Base-by-base conservation (phyloP, 2,888 invertebrate species). In the Pimpla rufipes region DNA sequence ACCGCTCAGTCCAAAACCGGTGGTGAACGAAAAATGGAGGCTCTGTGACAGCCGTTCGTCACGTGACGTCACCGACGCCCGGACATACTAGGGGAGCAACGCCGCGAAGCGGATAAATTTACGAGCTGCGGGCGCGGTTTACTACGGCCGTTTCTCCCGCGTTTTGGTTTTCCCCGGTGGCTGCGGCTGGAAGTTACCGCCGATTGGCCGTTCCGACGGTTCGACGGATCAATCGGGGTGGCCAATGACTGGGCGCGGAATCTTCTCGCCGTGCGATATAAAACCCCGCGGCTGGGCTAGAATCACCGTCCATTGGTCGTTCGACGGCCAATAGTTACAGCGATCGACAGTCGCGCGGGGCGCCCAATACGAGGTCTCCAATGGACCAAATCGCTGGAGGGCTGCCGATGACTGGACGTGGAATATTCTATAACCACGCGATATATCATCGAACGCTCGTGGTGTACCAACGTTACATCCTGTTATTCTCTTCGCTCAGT, bases 51-150 rank as follows among this genome's bases (percentile, higher is more conserved):
- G 83, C 55, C 55, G 83, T 76, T 74, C 89, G 88, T 88, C 87
- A 88, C 85, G 88, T 89, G 90, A 90, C 92, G 92, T 92, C 92
- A 91, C 87, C 88, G 87, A 88, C 89, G 88, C 90, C 89, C 87
- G 78, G 71, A 80, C 77, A 86, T 92, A 92, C 89, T 91, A 92
- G 92, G 92, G 83, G 85, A 92, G 89, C 88, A 92, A 91, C 86
- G 87, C 71, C 64, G 85, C 81, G 86, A 83, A 88, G 90, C 85
- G 88, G 91, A 90, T 91, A 87, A 86, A 91, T 90, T 90, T 90
- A 90, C 87, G 88, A 83, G 74, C 79, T 79, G 75, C 67, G 77
- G 55, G 80, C 85, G 83, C 85, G 71, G 85, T 85, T 86, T 52
- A 23, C 71, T 37, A n/a, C 59, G 59, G 37, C 66, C 47, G 50